Evolutionary conservation across 2,113 vertebrate genomes (phyloP), one percentile per base, ranked within the genome.

Genomic region (Henicopernis longicauda): DNA sequence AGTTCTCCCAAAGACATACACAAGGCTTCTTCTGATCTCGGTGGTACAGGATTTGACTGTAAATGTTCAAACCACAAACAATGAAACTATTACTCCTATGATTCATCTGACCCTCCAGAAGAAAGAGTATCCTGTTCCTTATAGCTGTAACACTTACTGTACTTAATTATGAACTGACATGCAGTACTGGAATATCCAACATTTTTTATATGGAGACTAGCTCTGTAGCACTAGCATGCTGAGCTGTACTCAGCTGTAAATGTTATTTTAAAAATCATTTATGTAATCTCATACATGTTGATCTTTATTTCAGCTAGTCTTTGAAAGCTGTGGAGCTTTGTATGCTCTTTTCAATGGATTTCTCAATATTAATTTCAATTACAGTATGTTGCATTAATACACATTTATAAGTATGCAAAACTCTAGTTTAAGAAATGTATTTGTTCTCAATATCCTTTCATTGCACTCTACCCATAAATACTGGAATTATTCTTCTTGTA

Each of bases 1-100:
- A 72, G 7, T 15, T 69, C 54, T 89, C 34, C 34, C 52, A n/a
- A 62, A 87, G 54, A 93, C 40, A 36, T 44, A 57, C 25, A 72
- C 18, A 95, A 82, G 27, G 34, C 15, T 79, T 16, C 52, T 74
- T 95, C 66, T 95, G 83, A 91, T 92, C 70, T 79, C 32, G 6
- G 17, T 73, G 8, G 45, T 77, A 57, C 31, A 27, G 32, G 31
- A 82, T 49, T 79, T 84, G 61, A 69, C 40, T 92, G 44, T 58
- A 21, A 86, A 91, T 87, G 66, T 82, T 95, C 86, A 91, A 90
- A 82, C 85, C 73, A 45, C 92, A 94, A 95, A 84, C 69, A 87
- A 45, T 58, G 54, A 82, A 93, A 45, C 70, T 85, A 21, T 85
- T 90, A 65, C 73, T 86, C 10, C 61, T 54, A 25, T 89, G 83